phyloP scores from a whole-genome alignment of 2,113 vertebrate genomes.

The Steatornis caripensis region DNA sequence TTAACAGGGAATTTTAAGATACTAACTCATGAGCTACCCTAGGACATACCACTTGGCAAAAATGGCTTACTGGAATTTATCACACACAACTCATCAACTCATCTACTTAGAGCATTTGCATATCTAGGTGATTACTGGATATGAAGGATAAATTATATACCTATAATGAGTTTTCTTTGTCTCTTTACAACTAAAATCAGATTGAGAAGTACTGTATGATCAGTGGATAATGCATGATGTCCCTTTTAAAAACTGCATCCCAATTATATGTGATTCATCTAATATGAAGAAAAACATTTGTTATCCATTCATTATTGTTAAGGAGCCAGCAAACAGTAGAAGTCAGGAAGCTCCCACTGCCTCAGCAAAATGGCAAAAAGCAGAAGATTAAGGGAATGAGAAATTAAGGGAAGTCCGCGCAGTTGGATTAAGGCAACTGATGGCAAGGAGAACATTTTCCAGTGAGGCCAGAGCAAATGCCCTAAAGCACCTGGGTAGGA shows the following conservation, averaged over 20 bases:
- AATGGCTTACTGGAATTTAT: neutral
- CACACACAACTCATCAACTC: neutral
- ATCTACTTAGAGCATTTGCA: neutral
- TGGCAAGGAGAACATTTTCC: neutral
- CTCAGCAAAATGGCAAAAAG: neutral
- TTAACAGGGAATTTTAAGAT: neutral
- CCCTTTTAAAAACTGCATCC: neutral
- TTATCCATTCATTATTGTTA: slow-evolving; percentile 17
- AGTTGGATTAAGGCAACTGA: neutral
- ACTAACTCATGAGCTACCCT: neutral
- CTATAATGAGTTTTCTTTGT: neutral
- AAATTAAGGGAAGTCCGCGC: neutral
- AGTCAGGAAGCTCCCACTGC: neutral
- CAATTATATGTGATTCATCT: neutral
- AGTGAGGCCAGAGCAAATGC: neutral
- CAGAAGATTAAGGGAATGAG: neutral
- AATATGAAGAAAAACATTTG: slow-evolving; percentile 9
- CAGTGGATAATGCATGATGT: neutral
- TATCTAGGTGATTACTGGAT: neutral
- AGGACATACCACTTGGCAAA: neutral
- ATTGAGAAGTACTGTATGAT: neutral
- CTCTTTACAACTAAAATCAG: neutral
- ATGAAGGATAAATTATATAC: neutral
- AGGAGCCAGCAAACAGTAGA: neutral
- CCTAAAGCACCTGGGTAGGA: neutral